phyloP scores from a whole-genome alignment of 2,797 vertebrate species.

The Phrynocephalus forsythii region DNA sequence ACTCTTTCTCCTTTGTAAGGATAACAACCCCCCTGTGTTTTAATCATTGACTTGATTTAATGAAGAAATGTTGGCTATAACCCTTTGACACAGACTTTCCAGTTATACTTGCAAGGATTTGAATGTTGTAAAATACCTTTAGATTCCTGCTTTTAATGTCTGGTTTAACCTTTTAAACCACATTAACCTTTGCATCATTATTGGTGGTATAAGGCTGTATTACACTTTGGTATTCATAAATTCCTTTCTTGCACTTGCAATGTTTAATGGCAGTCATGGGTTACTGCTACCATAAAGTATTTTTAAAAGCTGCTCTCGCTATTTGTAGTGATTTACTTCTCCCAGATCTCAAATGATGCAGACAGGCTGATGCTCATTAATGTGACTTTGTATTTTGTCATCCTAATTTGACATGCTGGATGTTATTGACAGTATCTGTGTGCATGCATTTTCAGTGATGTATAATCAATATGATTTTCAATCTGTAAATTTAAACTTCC shows the following conservation, averaged over 20 bases:
- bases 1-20: slow-evolving; percentile 4
- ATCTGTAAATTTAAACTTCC: not conserved
- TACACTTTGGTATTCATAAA: slow-evolving; percentile 52
- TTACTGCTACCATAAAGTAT: slow-evolving; percentile 4
- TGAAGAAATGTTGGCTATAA: slow-evolving; percentile 27
- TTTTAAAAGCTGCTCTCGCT: slow-evolving; percentile 37
- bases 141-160: slow-evolving; percentile 48
- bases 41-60: slow-evolving; percentile 26
- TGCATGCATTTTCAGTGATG: not conserved
- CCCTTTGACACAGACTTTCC: slow-evolving; percentile 28
- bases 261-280: slow-evolving; percentile 30
- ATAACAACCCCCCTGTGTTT: not conserved
- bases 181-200: slow-evolving; percentile 55
- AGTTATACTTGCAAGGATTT: slow-evolving; percentile 47
- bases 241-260: slow-evolving; percentile 14
- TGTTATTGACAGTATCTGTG: not conserved
- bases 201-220: slow-evolving; percentile 1
- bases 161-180: slow-evolving; percentile 51
- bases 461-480: not conserved
- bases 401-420: slow-evolving; percentile 21
- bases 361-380: slow-evolving; percentile 12
- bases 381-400: slow-evolving; percentile 6
- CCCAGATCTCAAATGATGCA: slow-evolving; percentile 18
- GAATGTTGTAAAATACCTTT: slow-evolving; percentile 11
- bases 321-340: slow-evolving; percentile 48